Evolutionary conservation across 2,888 invertebrate species (phyloP).

Genomic region (Platycnemis pennipes): DNA sequence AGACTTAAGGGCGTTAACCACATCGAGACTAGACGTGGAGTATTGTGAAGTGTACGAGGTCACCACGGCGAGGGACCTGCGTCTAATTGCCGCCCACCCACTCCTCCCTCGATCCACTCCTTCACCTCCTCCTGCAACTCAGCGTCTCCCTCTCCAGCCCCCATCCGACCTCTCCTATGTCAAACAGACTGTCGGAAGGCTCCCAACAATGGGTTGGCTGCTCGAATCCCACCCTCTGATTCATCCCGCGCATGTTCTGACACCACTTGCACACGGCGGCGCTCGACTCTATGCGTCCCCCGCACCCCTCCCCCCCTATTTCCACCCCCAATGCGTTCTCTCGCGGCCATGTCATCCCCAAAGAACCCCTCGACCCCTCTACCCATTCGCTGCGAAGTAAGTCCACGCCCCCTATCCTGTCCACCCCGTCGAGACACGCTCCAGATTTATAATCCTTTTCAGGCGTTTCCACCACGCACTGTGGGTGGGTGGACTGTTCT

Average conservation of each 20-base stretch:
- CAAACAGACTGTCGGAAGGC: constrained; percentile 19
- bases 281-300: neutral
- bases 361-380: too few species aligned
- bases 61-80: constrained; percentile 24
- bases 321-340: too few species aligned
- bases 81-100: constrained; percentile 52
- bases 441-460: constrained; percentile 67
- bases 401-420: constrained; percentile 38
- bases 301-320: neutral
- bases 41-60: constrained; percentile 47
- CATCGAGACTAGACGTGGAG: constrained; percentile 51
- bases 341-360: too few species aligned
- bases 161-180: neutral
- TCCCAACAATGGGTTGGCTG: constrained; percentile 39
- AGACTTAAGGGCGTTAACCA: constrained; percentile 67
- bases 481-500: constrained; percentile 42
- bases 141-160: neutral
- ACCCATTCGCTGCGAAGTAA: too few species aligned
- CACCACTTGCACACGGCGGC: neutral
- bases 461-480: constrained; percentile 49
- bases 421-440: constrained; percentile 52
- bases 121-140: neutral
- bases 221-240: neutral
- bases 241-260: neutral
- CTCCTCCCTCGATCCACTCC: neutral